Evolutionary conservation across 2,113 vertebrate species (phyloP), one percentile per base, ranked within the genome.

Genomic region (Panurus biarmicus): DNA sequence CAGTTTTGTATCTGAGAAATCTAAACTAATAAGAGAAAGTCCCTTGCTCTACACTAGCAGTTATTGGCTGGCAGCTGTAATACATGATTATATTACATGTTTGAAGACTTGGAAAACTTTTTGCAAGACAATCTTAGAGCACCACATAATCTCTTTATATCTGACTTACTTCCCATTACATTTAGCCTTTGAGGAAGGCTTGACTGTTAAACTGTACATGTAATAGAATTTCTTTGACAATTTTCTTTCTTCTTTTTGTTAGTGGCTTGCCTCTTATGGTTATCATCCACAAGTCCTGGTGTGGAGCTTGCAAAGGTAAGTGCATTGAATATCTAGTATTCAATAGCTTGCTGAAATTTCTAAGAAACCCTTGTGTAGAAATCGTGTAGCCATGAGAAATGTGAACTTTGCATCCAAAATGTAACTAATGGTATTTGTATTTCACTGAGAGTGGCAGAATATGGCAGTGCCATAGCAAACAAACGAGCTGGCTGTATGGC

Each of bases 231-330:
- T 40, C 11, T 84, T 42, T 79, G 75, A 89, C 47, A 18, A 2
- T 61, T 73, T 74, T 72, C 5, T 79, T 33, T 53, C 7, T 85
- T 36, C 86, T 80, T 77, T n/a, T 97, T 87, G 85, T 91, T 95
- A 99, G 99, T 83, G 99, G 99, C 18, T 97, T 99, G 83, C 99
- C 99, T 12, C 84, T 99, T 69, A 99, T 99, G 99, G 98, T 99
- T 93, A 98, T 99, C 96, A 98, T 99, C 93, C 99, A 99, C 95
- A 99, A 99, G 95, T 99, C 98, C 58, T 99, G 99, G 99, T 99
- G 99, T 97, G 99, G 99, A 92, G 99, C 99, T 92, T 99, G 99
- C 97, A 99, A 99, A 99, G 99, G 99, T 99, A 96, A 94, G 95
- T 90, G 22, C 25, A 42, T 71, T 70, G 47, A 77, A 54, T 58